Evolutionary conservation across 2,113 vertebrate genomes (phyloP).

Genomic region (Vidua macroura): DNA sequence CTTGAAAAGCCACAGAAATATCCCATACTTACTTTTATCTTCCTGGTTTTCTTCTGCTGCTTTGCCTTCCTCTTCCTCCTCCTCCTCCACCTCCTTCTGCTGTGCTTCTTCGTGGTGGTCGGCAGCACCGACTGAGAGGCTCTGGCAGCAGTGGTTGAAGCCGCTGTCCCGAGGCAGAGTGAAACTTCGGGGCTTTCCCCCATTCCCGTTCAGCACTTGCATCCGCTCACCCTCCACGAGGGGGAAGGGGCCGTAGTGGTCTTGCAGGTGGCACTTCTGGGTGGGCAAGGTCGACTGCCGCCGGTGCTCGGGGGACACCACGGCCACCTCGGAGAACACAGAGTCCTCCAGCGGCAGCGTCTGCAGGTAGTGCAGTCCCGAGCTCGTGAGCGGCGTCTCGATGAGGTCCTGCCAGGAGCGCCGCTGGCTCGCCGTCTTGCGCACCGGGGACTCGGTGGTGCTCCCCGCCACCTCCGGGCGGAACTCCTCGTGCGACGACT

Average conservation of each 20-base stretch:
- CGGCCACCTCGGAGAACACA: conserved; percentile 86
- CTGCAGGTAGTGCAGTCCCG: conserved; percentile 95
- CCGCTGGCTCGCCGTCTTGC: conserved; percentile 91
- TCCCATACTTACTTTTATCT: conserved; percentile 79
- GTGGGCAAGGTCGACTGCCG: conserved; percentile 94
- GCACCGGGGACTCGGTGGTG: conserved; percentile 85
- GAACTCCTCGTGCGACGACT: conserved; percentile 96
- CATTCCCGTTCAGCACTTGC: conserved; percentile 78
- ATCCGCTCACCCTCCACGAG: conserved; percentile 80
- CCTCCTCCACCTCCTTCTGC: conserved; percentile 77
- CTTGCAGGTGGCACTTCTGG: conserved; percentile 90
- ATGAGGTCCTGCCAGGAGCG: conserved; percentile 99
- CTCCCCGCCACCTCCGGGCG: conserved; percentile 86
- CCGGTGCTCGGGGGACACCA: conserved; percentile 84
- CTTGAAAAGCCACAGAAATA: conserved; percentile 58
- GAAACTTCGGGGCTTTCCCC: conserved; percentile 92
- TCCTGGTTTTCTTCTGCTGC: conserved; percentile 72
- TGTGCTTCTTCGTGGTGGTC: conserved; percentile 80
- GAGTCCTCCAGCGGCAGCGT: conserved; percentile 94
- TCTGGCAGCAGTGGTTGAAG: conserved; percentile 88
- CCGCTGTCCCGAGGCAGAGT: conserved; percentile 94
- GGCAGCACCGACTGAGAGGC: conserved; percentile 75
- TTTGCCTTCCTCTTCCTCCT: conserved; percentile 78
- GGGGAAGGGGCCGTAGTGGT: conserved; percentile 92
- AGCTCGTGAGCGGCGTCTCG: conserved; percentile 93